Conservation (phyloP, 1,140 invertebrate genomes). For the Nebria ingens region DNA sequence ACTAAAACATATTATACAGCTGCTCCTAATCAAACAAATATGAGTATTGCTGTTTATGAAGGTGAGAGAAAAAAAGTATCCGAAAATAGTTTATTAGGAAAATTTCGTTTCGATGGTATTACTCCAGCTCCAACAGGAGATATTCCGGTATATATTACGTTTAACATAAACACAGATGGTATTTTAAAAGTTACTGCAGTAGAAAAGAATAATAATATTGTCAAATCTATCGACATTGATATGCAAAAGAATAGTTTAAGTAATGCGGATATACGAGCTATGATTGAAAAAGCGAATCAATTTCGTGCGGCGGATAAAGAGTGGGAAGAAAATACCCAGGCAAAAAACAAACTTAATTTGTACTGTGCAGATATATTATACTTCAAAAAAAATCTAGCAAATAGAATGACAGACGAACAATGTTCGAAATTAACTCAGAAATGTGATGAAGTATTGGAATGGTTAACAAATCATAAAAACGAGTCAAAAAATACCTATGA, state of each 20-base stretch:
- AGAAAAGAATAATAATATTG: conserved; percentile 51
- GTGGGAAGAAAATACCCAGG: conserved; percentile 44
- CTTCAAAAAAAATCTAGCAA: background rate
- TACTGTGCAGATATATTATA: background rate
- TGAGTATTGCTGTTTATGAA: conserved; percentile 65
- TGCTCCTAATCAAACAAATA: conserved; percentile 59
- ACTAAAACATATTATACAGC: conserved; percentile 55
- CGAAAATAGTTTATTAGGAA: conserved; percentile 69
- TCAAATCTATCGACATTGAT: conserved; percentile 46
- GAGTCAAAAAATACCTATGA: background rate
- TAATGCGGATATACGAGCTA: conserved; percentile 43
- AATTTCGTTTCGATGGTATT: conserved; percentile 50
- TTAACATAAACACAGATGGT: conserved; percentile 49
- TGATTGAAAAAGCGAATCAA: conserved; percentile 57
- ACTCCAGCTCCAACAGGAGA: conserved; percentile 42
- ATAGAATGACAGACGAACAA: background rate
- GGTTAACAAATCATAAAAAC: background rate
- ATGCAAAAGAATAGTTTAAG: conserved; percentile 45
- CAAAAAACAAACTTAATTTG: conserved; percentile 57
- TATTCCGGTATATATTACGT: conserved; percentile 52
- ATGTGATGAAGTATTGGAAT: background rate
- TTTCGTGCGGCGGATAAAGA: conserved; percentile 47
- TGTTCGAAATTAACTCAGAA: background rate
- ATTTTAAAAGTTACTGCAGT: conserved; percentile 51
- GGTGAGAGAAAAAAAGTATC: conserved; percentile 70